Conservation (phyloP, 2,113 vertebrate genomes). For the Potamarius usumacintae region DNA sequence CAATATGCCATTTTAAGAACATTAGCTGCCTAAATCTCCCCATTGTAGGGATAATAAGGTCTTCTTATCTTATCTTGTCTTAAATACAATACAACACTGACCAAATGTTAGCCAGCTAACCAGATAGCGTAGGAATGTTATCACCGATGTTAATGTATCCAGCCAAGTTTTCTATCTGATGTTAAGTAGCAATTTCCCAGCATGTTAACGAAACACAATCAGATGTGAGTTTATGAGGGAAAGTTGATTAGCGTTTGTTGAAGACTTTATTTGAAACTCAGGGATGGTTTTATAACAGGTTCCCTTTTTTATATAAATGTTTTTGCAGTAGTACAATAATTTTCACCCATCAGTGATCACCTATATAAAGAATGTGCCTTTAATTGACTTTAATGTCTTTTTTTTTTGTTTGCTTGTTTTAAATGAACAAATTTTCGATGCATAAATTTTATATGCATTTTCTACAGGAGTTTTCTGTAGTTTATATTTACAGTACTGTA, state of each 20-base stretch:
- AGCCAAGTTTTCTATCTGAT: neutral
- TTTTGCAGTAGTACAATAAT: neutral
- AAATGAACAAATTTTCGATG: neutral
- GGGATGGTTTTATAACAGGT: neutral
- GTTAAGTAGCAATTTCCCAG: neutral
- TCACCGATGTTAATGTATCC: too few relatives aligned
- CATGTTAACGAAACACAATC: neutral
- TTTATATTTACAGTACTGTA: constrained; percentile 7
- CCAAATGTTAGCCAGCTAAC: neutral
- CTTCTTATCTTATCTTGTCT: too few relatives aligned
- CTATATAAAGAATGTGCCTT: neutral
- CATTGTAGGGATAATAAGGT: too few relatives aligned
- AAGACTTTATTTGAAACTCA: constrained; percentile 1
- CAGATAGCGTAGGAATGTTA: neutral
- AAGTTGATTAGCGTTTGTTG: neutral
- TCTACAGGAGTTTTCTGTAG: neutral
- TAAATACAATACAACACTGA: neutral
- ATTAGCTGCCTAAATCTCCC: neutral
- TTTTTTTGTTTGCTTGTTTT: neutral
- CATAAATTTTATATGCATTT: constrained; percentile 1
- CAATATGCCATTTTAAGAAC: neutral
- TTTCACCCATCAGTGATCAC: neutral
- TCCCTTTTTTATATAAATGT: neutral
- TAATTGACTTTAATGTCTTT: neutral
- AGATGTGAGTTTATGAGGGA: neutral